Conservation (phyloP, 37 sponge, comb jelly and placozoan genomes). For the Oopsacas minuta region DNA sequence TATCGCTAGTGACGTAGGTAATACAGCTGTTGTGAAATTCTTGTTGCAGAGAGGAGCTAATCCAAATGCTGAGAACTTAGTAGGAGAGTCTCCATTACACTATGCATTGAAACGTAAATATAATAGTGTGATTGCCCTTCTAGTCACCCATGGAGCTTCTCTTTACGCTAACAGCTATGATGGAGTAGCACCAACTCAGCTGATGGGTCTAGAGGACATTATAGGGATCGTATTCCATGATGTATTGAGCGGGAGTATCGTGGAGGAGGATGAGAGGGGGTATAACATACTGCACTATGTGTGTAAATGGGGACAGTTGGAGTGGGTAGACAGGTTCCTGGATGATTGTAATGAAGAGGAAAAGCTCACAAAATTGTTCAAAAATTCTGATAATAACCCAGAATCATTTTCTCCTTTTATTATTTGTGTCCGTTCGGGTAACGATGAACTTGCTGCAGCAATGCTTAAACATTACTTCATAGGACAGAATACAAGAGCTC, state of each 20-base stretch:
- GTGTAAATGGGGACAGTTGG: conserved; percentile 9
- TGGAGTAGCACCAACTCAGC: neutral
- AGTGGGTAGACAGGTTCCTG: conserved; percentile 12
- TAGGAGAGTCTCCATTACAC: neutral
- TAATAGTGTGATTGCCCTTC: neutral
- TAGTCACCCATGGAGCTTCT: neutral
- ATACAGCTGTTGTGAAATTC: neutral
- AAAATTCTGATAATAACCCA: neutral
- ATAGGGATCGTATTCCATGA: neutral
- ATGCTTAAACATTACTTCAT: neutral
- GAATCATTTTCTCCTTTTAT: neutral
- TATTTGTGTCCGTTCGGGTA: neutral
- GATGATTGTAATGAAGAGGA: neutral
- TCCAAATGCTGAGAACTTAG: neutral
- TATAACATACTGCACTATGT: neutral
- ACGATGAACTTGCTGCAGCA: neutral
- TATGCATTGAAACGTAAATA: neutral
- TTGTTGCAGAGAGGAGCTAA: neutral
- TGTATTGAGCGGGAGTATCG: neutral
- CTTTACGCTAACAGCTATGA: neutral
- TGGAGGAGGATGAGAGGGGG: neutral
- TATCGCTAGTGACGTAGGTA: neutral
- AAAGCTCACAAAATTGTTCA: neutral
- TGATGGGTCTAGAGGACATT: neutral
- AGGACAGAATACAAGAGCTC: neutral